Percentiles rank a stretch among this genome's conserved stretches.
Conservation (phyloP, 2,888 invertebrate species). For the Trissoscelio sp. region DNA sequence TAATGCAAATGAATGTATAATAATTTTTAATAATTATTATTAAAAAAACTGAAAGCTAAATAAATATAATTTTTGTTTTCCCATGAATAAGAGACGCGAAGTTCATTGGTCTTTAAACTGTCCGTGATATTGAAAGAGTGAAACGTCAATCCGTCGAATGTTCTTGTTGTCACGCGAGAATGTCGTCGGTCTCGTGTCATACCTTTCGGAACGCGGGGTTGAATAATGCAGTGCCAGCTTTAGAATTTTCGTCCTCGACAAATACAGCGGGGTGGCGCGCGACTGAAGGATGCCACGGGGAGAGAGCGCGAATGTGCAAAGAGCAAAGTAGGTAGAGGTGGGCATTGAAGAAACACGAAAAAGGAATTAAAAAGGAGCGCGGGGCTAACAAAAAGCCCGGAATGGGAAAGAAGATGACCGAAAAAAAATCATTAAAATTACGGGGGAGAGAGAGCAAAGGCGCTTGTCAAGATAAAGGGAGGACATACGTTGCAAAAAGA, state of each 20-base stretch:
- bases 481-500: constrained; percentile 5
- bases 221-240: constrained; percentile 78
- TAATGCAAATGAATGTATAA: too few species aligned
- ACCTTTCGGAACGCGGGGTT: constrained; percentile 67
- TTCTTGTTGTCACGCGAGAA: constrained; percentile 54
- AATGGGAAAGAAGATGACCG: constrained; percentile 49
- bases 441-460: constrained; percentile 18
- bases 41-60: too few species aligned
- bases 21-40: too few species aligned
- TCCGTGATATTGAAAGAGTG: constrained; percentile 33
- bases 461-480: constrained; percentile 28
- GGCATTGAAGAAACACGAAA: constrained; percentile 67
- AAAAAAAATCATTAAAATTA: constrained; percentile 68
- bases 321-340: constrained; percentile 54
- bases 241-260: constrained; percentile 77
- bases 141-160: constrained; percentile 59
- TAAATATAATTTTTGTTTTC: too few species aligned
- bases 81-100: constrained; percentile 8
- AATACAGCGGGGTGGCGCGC: constrained; percentile 72
- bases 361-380: constrained; percentile 62
- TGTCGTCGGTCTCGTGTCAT: constrained; percentile 60
- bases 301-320: constrained; percentile 67
- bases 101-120: constrained; percentile 27
- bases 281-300: constrained; percentile 57
- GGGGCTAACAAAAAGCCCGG: constrained; percentile 36